A percentile compares a stretch with the other conserved stretches of the same genome.
phyloP scores from a whole-genome alignment of 2,113 vertebrate genomes.

The Pterocles orientalis region DNA sequence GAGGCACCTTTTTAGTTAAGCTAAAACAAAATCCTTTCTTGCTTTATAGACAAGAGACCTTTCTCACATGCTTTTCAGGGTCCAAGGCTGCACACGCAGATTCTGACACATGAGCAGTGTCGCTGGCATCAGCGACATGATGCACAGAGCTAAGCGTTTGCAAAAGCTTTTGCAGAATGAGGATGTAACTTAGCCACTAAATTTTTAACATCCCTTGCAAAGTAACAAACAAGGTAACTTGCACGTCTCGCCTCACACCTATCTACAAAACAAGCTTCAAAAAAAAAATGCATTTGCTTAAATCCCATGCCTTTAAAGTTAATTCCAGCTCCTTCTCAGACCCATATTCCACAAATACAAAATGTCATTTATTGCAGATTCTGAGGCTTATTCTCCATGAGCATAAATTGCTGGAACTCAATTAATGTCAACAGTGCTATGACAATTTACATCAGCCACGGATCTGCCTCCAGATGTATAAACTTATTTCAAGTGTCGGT shows the following conservation, averaged over 20 bases:
- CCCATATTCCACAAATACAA: background rate
- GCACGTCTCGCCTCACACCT: background rate
- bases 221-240: background rate
- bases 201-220: background rate
- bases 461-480: slow-evolving; percentile 2
- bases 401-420: background rate
- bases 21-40: background rate
- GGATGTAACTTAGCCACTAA: background rate
- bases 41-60: background rate
- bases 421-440: background rate
- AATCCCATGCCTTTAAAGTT: background rate
- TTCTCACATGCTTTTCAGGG: background rate
- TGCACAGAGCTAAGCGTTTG: background rate
- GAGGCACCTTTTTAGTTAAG: background rate
- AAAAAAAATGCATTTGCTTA: background rate
- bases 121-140: background rate
- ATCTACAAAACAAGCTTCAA: background rate
- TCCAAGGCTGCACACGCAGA: background rate
- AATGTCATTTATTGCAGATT: background rate
- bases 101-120: accelerated
- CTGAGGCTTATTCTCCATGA: background rate
- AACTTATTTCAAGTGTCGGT: background rate
- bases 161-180: background rate
- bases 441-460: background rate
- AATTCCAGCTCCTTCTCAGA: background rate